Evolutionary conservation across 2,113 vertebrate genomes (phyloP).

Genomic region (Neogobius melanostomus): DNA sequence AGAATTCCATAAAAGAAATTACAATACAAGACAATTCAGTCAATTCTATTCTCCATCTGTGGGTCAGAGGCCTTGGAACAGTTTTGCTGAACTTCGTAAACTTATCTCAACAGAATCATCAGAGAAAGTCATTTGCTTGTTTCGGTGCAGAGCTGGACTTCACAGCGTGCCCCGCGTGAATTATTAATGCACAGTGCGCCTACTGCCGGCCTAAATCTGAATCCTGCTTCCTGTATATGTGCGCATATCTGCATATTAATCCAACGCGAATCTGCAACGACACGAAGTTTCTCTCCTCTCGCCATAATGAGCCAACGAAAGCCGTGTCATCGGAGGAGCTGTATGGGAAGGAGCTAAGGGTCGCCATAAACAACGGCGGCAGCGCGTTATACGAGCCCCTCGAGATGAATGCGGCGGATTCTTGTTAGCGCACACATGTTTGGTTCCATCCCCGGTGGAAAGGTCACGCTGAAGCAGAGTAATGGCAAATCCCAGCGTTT

Average conservation of each 20-base stretch:
- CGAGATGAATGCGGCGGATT: constrained; percentile 59
- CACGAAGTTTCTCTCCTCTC: constrained; percentile 57
- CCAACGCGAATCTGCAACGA: constrained; percentile 32
- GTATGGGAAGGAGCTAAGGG: constrained; percentile 46
- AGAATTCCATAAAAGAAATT: not conserved
- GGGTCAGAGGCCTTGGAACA: not conserved
- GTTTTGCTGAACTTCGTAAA: not conserved
- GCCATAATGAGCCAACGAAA: constrained; percentile 50
- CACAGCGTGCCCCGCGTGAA: constrained; percentile 36
- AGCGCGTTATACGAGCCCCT: constrained; percentile 53
- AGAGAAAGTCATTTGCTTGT: constrained; percentile 18
- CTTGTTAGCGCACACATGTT: constrained; percentile 68
- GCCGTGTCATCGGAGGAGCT: constrained; percentile 42
- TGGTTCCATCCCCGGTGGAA: constrained; percentile 53
- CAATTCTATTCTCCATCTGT: not conserved
- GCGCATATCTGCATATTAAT: constrained; percentile 31
- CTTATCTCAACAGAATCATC: not conserved
- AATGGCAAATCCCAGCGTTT: constrained; percentile 58
- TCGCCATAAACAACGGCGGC: constrained; percentile 65
- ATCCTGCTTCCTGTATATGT: constrained; percentile 24
- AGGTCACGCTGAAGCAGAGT: constrained; percentile 70
- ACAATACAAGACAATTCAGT: not conserved
- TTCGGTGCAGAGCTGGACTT: constrained; percentile 31
- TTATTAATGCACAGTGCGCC: constrained; percentile 45
- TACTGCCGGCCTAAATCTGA: constrained; percentile 46